Evolutionary conservation across 2,888 invertebrate species (phyloP).

Genomic region (Athalia cordata): DNA sequence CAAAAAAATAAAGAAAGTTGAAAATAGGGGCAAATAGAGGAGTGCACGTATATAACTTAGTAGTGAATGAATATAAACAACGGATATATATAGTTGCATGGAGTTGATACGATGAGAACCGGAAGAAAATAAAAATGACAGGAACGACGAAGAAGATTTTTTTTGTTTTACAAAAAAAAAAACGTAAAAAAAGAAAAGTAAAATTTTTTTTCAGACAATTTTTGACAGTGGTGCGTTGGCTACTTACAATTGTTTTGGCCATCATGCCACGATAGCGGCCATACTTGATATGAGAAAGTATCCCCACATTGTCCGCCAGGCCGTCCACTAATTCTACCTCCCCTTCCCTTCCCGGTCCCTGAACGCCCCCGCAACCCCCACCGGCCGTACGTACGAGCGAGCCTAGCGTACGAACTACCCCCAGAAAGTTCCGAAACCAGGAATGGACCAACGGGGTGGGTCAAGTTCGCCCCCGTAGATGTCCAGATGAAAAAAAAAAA

Average conservation of each 20-base stretch:
- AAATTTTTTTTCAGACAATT: neutral
- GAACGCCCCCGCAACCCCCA: slow-evolving; percentile 50
- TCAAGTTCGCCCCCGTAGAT: neutral
- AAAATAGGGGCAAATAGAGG: neutral
- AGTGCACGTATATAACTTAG: slow-evolving; percentile 19
- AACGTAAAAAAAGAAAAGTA: slow-evolving; percentile 18
- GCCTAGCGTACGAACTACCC: slow-evolving; percentile 42
- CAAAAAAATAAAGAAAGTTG: neutral
- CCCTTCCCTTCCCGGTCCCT: slow-evolving; percentile 65
- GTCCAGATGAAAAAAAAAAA: too few species aligned
- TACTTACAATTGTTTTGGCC: slow-evolving; percentile 73
- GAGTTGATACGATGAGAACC: too few species aligned
- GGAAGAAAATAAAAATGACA: neutral
- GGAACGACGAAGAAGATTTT: neutral
- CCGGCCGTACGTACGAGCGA: slow-evolving; percentile 37
- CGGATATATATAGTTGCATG: neutral
- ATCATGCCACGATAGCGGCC: slow-evolving; percentile 73
- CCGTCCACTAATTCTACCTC: slow-evolving; percentile 71
- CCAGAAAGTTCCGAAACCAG: slow-evolving; percentile 22
- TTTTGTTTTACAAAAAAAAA: slow-evolving; percentile 26
- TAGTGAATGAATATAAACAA: neutral
- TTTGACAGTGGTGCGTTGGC: slow-evolving; percentile 48
- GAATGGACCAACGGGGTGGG: neutral
- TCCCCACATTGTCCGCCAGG: slow-evolving; percentile 72
- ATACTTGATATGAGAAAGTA: slow-evolving; percentile 74